Evolutionary conservation across 2,113 vertebrate genomes (phyloP), one percentile per base, ranked within the genome.

Genomic region (Syngnathus scovelli): DNA sequence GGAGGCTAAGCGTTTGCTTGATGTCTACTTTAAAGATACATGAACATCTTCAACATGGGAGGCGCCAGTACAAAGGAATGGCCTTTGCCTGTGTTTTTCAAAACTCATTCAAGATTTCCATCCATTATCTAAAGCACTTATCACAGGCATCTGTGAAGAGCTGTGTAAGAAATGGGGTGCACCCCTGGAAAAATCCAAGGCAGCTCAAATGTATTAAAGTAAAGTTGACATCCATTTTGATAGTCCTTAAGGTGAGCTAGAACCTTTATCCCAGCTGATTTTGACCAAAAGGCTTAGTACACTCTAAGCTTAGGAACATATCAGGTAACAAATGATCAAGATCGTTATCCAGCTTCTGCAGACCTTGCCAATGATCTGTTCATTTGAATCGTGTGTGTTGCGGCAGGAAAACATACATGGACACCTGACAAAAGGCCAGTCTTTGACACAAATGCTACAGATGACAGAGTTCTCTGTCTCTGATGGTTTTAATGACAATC

Each of bases 401-500:
- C 10, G 33, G 15, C 33, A 16, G 56, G 15, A 6, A 52, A 33
- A 33, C 27, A 33, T 33, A 33, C 66, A 55, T 56, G 69, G 83
- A 83, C 78, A 67, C 51, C 64, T 59, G 27, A 77, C 75, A 77
- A 79, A 88, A 81, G 76, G 68, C 65, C 75, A 87, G 61, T 71
- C 60, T 78, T 85, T 41, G 13, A 79, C 66, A 87, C 76, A 70
- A 78, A 77, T 83, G 69, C 81, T 69, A 86, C 69, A 78, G 71
- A 68, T 71, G 81, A 80, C 78, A 66, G 87, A 77, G 73, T 67
- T 76, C 73, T 79, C 71, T 67, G 76, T 72, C 82, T 68, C 80
- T 70, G 84, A 69, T 69, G 15, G 71, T 90, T 88, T 46, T 89
- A 82, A 88, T 86, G 75, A 74, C 51, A 75, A 70, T 83, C 71